These are phyloP conservation scores for Synergus japonicus DNA, from an alignment of 2,888 invertebrate species.

Conservation along the genomic window DNA sequence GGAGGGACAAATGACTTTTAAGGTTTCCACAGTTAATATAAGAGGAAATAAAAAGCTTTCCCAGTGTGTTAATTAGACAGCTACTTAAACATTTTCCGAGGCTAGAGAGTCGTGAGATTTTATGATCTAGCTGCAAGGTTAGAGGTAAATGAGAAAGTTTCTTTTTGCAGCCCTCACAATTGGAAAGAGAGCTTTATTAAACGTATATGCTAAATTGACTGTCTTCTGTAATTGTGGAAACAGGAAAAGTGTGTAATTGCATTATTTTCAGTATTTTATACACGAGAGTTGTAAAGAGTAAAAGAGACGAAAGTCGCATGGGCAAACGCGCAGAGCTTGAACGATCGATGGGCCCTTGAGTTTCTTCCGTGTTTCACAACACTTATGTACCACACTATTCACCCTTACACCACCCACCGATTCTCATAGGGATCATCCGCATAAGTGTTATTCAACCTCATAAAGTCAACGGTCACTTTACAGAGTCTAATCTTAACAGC, in stretches of 20 bases:
- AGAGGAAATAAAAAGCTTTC: slow-evolving; percentile 17
- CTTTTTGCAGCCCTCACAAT: background rate
- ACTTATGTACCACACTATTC: slow-evolving; percentile 50
- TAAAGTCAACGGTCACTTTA: slow-evolving; percentile 51
- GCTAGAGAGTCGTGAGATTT: background rate
- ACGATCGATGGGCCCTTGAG: slow-evolving; percentile 69
- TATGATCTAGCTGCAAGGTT: background rate
- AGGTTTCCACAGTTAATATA: slow-evolving; percentile 20
- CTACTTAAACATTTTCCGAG: slow-evolving; percentile 8
- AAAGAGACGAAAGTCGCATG: slow-evolving; percentile 1
- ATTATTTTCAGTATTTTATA: slow-evolving; percentile 8
- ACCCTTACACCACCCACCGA: slow-evolving; percentile 7
- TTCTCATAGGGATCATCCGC: slow-evolving; percentile 46
- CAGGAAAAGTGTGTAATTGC: slow-evolving; percentile 18
- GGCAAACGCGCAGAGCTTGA: slow-evolving; percentile 53
- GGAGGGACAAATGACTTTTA: slow-evolving; percentile 7
- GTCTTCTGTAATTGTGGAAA: background rate
- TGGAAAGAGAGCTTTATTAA: slow-evolving; percentile 7
- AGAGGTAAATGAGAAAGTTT: slow-evolving; percentile 16
- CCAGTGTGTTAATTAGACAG: slow-evolving; percentile 8
- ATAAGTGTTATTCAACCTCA: slow-evolving; percentile 50
- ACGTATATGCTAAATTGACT: background rate
- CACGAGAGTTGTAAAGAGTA: background rate
- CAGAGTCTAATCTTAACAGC: slow-evolving; percentile 40
- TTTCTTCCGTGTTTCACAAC: slow-evolving; percentile 62